Percentiles rank a stretch among this genome's conserved stretches.
phyloP scores from a whole-genome alignment of 2,797 vertebrate species.

The Sarcoramphus papa region DNA sequence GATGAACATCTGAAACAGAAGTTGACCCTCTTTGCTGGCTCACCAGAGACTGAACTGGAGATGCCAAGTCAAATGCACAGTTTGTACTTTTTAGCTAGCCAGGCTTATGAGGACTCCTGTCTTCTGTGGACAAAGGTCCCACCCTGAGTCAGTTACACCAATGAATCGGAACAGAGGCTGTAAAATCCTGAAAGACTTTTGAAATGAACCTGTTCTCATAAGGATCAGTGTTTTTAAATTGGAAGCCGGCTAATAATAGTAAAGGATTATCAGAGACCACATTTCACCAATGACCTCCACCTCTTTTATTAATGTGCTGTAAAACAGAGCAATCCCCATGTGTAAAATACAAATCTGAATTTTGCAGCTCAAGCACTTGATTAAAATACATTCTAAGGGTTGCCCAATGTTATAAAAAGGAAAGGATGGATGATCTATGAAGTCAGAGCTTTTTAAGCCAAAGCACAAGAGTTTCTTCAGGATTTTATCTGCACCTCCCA shows the following conservation, averaged over 20 bases:
- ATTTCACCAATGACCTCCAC: not conserved
- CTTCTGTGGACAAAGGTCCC: not conserved
- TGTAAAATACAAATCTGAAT: not conserved
- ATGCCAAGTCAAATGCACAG: not conserved
- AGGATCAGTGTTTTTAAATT: not conserved
- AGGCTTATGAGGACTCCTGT: not conserved
- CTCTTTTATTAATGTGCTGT: not conserved
- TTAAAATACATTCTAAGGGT: not conserved
- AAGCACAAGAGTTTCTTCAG: not conserved
- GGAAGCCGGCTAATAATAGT: not conserved
- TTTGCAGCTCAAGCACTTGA: not conserved
- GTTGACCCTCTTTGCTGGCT: not conserved
- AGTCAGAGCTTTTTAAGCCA: not conserved
- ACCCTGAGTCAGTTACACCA: not conserved
- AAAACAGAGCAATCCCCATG: not conserved
- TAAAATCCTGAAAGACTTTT: not conserved
- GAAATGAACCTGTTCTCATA: not conserved
- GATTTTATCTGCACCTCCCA: not conserved
- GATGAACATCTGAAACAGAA: not conserved
- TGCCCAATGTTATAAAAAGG: not conserved
- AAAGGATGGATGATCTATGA: not conserved
- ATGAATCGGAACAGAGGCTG: not conserved
- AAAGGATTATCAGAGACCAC: not conserved
- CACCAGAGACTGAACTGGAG: not conserved
- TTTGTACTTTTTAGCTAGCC: not conserved